Base-by-base conservation (phyloP, 1,140 invertebrate genomes). In the Pseudomyrmex dendroicus region DNA sequence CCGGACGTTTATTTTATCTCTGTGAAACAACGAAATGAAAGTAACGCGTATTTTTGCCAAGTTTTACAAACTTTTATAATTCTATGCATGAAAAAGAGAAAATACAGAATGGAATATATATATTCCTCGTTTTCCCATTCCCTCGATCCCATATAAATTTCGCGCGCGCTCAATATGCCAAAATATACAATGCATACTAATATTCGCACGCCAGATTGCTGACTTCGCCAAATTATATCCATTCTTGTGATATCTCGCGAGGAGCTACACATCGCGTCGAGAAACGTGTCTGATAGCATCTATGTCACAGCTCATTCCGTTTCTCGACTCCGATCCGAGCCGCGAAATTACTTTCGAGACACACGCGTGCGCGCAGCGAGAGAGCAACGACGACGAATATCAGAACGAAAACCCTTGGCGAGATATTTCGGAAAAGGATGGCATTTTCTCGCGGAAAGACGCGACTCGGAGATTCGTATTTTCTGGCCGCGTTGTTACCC, bases 401-500 rank as follows among this genome's bases (percentile, higher is more conserved):
- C 59, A 70, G 82, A 78, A 86, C 80, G 35, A 77, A 57, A 73
- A 80, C 25, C 44, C 22, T 35, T 35, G 35, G 67, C 66, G 64
- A 52, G 76, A 35, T 25, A 73, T 82, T 78, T 63, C 78, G 35
- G 20, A 12, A 56, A 72, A 66, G 25, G 48, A 82, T 63, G 48
- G 72, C 48, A 62, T 59, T 63, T 35, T 17, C 44, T 56, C 52
- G 66, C 68, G 57, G 44, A 35, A 12, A 5, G 22, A 54, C 61
- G 20, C 76, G 15, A 62, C 44, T 35, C 35, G 5, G 35, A 20
- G 25, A 46, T 17, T 22, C 61, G 84, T 84, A 89, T 86, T 88
- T 86, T 82, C 88, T 77, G 76, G 84, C 35, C 84, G 76, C 82
- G 88, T 84, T 86, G 88, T 88, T 89, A 88, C 82, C 68, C 57